Percentiles rank a stretch among this genome's conserved stretches.
phyloP scores from a whole-genome alignment of 2,113 vertebrate species.

The Hippolais icterina region DNA sequence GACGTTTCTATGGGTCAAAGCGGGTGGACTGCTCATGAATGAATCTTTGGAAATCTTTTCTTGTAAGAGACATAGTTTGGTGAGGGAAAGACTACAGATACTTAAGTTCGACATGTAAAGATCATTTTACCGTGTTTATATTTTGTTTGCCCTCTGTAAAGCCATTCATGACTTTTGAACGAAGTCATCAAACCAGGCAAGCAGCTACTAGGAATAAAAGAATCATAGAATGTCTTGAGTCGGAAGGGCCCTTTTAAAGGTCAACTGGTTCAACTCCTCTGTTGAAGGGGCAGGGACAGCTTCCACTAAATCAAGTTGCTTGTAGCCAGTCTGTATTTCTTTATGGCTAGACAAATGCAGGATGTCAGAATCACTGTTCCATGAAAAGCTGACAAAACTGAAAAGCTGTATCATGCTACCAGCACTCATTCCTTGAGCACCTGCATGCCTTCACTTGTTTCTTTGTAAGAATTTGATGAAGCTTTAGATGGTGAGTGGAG shows the following conservation, averaged over 20 bases:
- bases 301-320: neutral
- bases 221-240: neutral
- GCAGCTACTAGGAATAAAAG: neutral
- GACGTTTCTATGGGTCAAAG: neutral
- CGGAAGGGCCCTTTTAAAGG: accelerated
- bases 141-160: neutral
- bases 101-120: neutral
- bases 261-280: neutral
- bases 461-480: neutral
- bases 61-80: neutral
- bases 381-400: neutral
- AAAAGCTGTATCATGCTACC: neutral
- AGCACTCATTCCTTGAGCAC: neutral
- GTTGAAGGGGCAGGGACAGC: neutral
- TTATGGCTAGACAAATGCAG: neutral
- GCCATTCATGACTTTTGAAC: neutral
- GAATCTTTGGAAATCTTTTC: neutral
- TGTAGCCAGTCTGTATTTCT: neutral
- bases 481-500: neutral
- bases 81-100: neutral
- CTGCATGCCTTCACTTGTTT: neutral
- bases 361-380: neutral
- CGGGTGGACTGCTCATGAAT: neutral
- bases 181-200: neutral
- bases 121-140: neutral